A percentile compares a stretch with the other conserved stretches of the same genome.
Conservation (phyloP, 2,888 invertebrate genomes). For the Buathra laborator region DNA sequence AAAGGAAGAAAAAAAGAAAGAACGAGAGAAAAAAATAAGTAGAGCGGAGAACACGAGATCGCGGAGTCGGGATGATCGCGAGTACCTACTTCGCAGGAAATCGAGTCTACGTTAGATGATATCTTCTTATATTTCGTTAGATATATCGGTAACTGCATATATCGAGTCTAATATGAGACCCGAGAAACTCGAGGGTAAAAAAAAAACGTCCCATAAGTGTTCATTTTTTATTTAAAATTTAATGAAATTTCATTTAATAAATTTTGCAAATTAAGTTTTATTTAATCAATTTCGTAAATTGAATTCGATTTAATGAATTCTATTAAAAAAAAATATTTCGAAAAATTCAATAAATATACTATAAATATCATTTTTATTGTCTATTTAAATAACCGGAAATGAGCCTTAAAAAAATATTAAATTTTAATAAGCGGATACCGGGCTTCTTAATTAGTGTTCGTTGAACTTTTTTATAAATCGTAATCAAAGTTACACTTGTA, state of each 20-base stretch:
- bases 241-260: no score
- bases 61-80: not conserved
- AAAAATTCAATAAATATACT: no score
- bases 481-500: not conserved
- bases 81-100: slow-evolving; percentile 36
- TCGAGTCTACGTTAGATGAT: slow-evolving; percentile 29
- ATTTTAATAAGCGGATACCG: no score
- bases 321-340: no score
- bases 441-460: no score
- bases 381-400: no score
- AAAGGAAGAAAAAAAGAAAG: not conserved
- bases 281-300: no score
- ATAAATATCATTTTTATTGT: no score
- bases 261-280: no score
- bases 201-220: not conserved
- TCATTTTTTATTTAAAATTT: no score
- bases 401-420: no score
- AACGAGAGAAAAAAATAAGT: not conserved
- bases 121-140: slow-evolving; percentile 43
- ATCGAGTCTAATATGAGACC: not conserved
- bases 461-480: not conserved
- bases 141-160: not conserved
- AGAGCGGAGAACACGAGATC: not conserved
- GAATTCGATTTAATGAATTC: no score
- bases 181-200: not conserved